Base-by-base conservation (phyloP, 2,888 invertebrate genomes). In the Scaeva pyrastri region DNA sequence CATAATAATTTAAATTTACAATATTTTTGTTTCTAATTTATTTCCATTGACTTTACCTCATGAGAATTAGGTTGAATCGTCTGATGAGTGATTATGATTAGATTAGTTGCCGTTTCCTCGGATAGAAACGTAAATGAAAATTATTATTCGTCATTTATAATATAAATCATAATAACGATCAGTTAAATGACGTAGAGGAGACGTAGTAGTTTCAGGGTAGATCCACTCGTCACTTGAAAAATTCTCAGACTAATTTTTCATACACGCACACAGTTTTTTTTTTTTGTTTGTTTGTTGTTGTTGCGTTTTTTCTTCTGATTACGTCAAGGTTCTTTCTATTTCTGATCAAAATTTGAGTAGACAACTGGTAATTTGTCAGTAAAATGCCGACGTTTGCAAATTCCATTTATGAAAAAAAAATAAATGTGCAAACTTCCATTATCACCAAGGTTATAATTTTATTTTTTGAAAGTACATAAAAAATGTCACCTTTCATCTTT, bases 271-370 rank as follows among this genome's bases (percentile, higher is more conserved):
- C 66, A 81, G 5, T 41, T 41, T 36, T 64, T 56, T 76, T 66
- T 58, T 48, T 21, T 36, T 68, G 50, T 70, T 70, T 21, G 8
- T 50, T 21, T 11, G 10, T 6, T 50, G 5, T 39, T 8, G 31
- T 31, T 31, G 4, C 31, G 4, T 31, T 31, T 39, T 31, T 56
- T 45, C 66, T 62, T 72, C 39, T 21, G 66, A 77, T 82, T 72
- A 66, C 82, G 72, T 77, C 82, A 77, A 82, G 82, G 77, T 72
- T 82, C 39, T 72, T 82, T 77, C 77, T 82, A 71, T 66, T 66
- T 77, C 68, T 72, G 72, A 82, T 66, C 23, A 43, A 68, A 66
- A 71, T 50, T 76, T 48, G 41, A 64, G 55, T 52, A 58, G 71
- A 76, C 79, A 60, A 58, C 62, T 64, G 70, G 70, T 70, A 48